Base-by-base conservation (phyloP, 2,797 vertebrate genomes). In the Rhabdophis nuchalis region DNA sequence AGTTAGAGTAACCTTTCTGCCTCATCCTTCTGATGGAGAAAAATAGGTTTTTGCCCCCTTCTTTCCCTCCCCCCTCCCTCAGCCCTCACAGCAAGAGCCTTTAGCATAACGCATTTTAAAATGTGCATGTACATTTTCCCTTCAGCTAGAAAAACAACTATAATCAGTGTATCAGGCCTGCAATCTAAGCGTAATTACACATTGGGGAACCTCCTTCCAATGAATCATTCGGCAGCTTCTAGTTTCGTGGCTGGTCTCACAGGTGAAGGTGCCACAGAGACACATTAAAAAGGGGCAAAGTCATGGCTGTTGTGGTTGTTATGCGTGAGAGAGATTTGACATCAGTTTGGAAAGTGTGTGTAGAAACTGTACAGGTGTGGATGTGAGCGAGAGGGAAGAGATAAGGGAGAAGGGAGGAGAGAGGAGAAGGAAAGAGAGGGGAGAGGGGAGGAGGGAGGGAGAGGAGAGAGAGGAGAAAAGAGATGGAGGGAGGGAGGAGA, bases 81-180 rank as follows among this genome's bases (percentile, higher is more conserved):
- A 77, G 12, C 25, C 82, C 77, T 89, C n/a, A n/a, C 87, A 91
- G 85, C 53, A 64, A 93, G 92, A 89, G 89, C 68, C 54, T 77
- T 60, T 13, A 20, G 12, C 52, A 27, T 77, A 77, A 86, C 25
- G 60, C 61, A 85, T 91, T 89, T 93, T 93, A 60, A 86, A 93
- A 89, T 85, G 91, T 61, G 41, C 82, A 90, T 90, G 87, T 89
- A 91, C 91, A 91, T 89, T 89, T 46, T 25, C 86, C 87, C 64
- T 41, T 86, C 60, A 53, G n/a, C 64, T 41, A 89, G n/a, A 54
- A 36, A 91, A 89, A 89, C 64, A 91, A 41, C 36, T 89, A 52
- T 58, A 93, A 91, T 91, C 87, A 89, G 77, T 86, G 50, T 36
- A 88, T 85, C 77, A 52, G 52, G 46, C 57, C 61, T 46, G 54